These are phyloP conservation scores for Yponomeuta malinellus DNA, from an alignment of 2,888 invertebrate genomes.

Conservation along the genomic window DNA sequence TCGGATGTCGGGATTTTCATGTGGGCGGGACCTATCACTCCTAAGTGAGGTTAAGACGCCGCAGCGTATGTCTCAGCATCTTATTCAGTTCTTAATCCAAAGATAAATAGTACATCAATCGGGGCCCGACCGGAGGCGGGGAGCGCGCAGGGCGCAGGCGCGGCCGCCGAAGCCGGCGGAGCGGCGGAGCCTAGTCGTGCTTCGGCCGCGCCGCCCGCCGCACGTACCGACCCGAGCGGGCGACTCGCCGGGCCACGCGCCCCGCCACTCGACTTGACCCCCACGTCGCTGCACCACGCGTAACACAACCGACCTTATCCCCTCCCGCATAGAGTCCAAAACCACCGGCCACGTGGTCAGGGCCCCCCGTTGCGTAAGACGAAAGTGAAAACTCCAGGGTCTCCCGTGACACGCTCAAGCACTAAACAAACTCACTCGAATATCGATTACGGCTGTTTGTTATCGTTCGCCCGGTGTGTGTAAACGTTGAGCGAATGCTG, in stretches of 20 bases:
- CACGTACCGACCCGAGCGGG: conserved; percentile 49
- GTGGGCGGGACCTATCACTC: no score
- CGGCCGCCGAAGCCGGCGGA: conserved; percentile 26
- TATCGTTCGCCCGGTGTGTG: conserved; percentile 31
- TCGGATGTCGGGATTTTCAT: no score
- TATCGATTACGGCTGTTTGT: conserved; percentile 63
- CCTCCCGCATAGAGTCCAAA: neutral
- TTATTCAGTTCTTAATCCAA: conserved; percentile 70
- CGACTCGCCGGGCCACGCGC: conserved; percentile 61
- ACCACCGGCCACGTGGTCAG: neutral
- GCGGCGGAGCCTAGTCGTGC: conserved; percentile 60
- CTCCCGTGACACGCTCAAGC: conserved; percentile 60
- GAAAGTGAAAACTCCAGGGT: conserved; percentile 43
- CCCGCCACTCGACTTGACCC: conserved; percentile 29
- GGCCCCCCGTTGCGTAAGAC: conserved; percentile 60
- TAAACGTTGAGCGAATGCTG: conserved; percentile 3
- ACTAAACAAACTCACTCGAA: conserved; percentile 50
- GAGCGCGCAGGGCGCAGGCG: conserved; percentile 40
- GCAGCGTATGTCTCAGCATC: conserved; percentile 27
- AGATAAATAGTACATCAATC: conserved; percentile 75
- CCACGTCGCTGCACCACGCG: conserved; percentile 8
- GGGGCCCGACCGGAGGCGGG: conserved; percentile 51
- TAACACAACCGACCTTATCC: conserved; percentile 3
- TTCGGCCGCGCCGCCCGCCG: conserved; percentile 65
- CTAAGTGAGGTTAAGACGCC: neutral